phyloP scores from a whole-genome alignment of 2,888 invertebrate genomes.

The Zonitis immaculata region DNA sequence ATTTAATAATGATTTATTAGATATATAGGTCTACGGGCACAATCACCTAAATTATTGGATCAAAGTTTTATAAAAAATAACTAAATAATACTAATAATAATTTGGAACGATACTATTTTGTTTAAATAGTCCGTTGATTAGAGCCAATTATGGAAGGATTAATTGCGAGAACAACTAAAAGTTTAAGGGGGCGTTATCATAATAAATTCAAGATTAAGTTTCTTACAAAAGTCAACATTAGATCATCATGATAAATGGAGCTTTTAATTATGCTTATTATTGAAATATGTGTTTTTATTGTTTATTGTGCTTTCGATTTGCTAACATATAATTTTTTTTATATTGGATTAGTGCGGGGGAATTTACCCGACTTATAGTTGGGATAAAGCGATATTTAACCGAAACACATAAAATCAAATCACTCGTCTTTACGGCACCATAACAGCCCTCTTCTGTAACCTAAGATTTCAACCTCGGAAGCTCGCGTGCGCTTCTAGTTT shows the following conservation, averaged over 20 bases:
- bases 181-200: background rate
- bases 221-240: no score
- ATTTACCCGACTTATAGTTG: conserved; percentile 13
- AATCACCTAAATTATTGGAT: conserved; percentile 32
- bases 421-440: conserved; percentile 49
- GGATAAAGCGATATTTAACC: conserved; percentile 48
- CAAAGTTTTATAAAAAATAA: background rate
- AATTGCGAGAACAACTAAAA: no score
- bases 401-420: conserved; percentile 51
- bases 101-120: no score
- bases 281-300: no score
- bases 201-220: background rate
- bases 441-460: conserved; percentile 48
- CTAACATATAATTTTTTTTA: conserved; percentile 17
- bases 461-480: conserved; percentile 49
- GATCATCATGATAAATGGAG: no score
- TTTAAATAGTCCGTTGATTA: no score
- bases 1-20: conserved; percentile 48
- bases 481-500: conserved; percentile 50
- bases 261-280: no score
- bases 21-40: conserved; percentile 21
- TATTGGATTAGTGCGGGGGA: conserved; percentile 8
- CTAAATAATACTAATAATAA: no score
- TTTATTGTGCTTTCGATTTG: no score
- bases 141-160: no score